Evolutionary conservation across 2,888 invertebrate genomes (phyloP), one percentile per base, ranked within the genome.

Genomic region (Polyploca ridens): DNA sequence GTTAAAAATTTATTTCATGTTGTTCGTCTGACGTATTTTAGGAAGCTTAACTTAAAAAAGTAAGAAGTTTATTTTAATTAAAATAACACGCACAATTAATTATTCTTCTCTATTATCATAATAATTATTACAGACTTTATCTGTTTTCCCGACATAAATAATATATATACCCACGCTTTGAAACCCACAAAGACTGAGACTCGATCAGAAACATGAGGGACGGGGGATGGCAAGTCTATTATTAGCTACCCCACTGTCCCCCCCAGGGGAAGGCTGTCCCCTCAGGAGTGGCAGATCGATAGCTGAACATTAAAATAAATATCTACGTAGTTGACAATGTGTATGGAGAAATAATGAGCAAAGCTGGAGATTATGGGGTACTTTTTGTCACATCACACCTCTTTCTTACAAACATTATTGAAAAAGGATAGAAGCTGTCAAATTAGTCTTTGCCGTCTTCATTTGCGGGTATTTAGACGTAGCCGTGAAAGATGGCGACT

Each of bases 221-320:
- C 16, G 49, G 54, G 33, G 16, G 63, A 57, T 6, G 38, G 19
- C n/a, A 41, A 46, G 41, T 57, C 63, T 63, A 63, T 49, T 63
- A 63, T 57, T 63, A 63, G 38, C 57, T 27, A 35, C 27, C 57
- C 38, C 38, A 14, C 35, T 38, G 14, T 16, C 16, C 49, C 16
- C 16, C 62, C 33, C 16, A 16, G 14, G 54, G 54, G 54, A 54
- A 10, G 54, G 54, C 6, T n/a, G 49, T 19, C 14, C 10, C 54
- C 49, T 16, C 54, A 8, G 16, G 19, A 19, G n/a, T 8, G 10
- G 8, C 8, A 16, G 54, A 54, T 54, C 54, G 19, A 54, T 54
- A 54, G 19, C 54, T 54, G 16, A 54, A 10, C n/a, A 54, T 54
- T 54, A 54, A 54, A 54, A 54, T 54, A 54, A 19, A 54, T 54